Conservation (phyloP, 2,113 vertebrate species). For the Empidonax traillii region DNA sequence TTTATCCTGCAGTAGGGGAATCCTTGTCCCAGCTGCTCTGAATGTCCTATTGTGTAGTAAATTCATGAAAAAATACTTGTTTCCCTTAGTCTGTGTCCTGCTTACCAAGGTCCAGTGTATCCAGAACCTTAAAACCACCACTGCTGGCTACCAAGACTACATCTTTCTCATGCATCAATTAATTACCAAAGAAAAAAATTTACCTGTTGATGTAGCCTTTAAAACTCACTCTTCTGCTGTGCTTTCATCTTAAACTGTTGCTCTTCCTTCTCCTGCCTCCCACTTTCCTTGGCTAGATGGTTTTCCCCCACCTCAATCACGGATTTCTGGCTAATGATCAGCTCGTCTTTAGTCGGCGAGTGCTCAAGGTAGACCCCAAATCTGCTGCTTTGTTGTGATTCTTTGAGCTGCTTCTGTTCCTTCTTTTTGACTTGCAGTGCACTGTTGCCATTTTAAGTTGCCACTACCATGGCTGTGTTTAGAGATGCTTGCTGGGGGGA, state of each 20-base stretch:
- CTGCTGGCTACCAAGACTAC: background rate
- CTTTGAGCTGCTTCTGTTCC: background rate
- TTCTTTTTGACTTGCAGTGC: background rate
- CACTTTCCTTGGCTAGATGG: slow-evolving; percentile 79
- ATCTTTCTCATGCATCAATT: background rate
- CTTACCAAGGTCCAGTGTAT: background rate
- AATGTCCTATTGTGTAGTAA: background rate
- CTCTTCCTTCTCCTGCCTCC: slow-evolving; percentile 34
- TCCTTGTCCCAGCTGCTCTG: background rate
- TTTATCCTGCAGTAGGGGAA: slow-evolving; percentile 26
- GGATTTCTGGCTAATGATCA: slow-evolving; percentile 88
- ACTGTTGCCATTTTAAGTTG: background rate
- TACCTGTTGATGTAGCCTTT: background rate
- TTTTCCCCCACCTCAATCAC: slow-evolving; percentile 85
- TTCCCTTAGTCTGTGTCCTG: background rate
- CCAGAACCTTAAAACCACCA: background rate
- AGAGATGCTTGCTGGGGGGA: background rate
- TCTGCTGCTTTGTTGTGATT: slow-evolving; percentile 40
- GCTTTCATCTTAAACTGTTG: slow-evolving; percentile 13
- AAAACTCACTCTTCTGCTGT: background rate
- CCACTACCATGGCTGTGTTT: background rate
- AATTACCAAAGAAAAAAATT: background rate
- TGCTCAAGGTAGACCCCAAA: slow-evolving; percentile 87
- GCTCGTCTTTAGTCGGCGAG: slow-evolving; percentile 79
- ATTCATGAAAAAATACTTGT: background rate